Base-by-base conservation (phyloP, 2,888 invertebrate genomes). In the Neoascia interrupta region DNA sequence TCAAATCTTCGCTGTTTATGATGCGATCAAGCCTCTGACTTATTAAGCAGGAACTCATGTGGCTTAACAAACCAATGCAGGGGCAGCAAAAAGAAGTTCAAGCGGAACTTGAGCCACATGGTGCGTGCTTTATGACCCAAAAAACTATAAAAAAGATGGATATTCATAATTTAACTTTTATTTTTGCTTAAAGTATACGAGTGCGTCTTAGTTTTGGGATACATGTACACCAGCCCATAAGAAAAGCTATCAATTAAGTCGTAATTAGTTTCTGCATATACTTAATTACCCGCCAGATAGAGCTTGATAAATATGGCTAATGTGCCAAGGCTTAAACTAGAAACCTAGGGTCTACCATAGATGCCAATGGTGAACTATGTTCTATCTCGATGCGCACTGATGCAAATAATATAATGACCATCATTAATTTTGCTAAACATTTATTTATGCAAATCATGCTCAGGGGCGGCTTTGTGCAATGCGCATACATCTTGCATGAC, bases 61-160 rank as follows among this genome's bases (percentile, higher is more conserved):
- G n/a, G n/a, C n/a, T n/a, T n/a, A n/a, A n/a, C n/a, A n/a, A n/a
- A n/a, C n/a, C n/a, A n/a, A n/a, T n/a, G n/a, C n/a, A n/a, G n/a
- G n/a, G n/a, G n/a, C n/a, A n/a, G 10, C 19, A 23, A 1, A 11
- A 13, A 36, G 4, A 53, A 23, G 41, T 5, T 31, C 49, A 72
- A 39, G 37, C 41, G 31, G 39, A 56, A 56, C 72, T 41, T 26
- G 18, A 19, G 28, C 73, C 53, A 23, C 13, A 23, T 64, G 34
- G 60, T 21, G n/a, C n/a, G 60, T 74, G 68, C 16, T 74, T 74
- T 74, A 74, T 74, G 74, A 68, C 61, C 74, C 74, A 68, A 47
- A 73, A 58, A 74, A 63, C 21, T 60, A 73, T 45, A 54, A 66
- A 53, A 61, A n/a, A 49, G 53, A 68, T 68, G 60, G 61, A 74